A percentile compares a stretch with the other conserved stretches of the same genome.
phyloP scores from a whole-genome alignment of 2,888 invertebrate genomes.

The Hypsopygia costalis region DNA sequence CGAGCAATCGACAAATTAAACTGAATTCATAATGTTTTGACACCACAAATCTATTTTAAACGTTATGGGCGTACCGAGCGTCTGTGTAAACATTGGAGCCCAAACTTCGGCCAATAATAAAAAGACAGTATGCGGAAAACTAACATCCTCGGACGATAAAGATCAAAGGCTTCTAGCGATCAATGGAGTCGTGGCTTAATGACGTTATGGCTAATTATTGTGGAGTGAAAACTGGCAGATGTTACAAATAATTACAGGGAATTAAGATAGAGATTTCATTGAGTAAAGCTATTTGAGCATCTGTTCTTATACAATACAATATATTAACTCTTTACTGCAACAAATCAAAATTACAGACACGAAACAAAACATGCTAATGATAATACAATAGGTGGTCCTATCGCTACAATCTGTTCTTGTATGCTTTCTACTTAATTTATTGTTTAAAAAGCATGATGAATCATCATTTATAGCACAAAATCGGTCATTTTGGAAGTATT shows the following conservation, averaged over 20 bases:
- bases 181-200: constrained; percentile 63
- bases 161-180: constrained; percentile 67
- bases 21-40: constrained; percentile 66
- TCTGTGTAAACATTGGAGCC: constrained; percentile 74
- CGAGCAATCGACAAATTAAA: constrained; percentile 46
- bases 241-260: constrained; percentile 7
- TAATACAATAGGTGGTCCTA: too few species aligned
- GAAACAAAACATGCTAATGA: too few species aligned
- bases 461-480: too few species aligned
- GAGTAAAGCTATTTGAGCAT: too few species aligned
- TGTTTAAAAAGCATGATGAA: too few species aligned
- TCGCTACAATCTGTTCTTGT: too few species aligned
- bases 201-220: constrained; percentile 56
- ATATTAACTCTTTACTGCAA: too few species aligned
- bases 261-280: neutral
- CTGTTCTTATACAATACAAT: too few species aligned
- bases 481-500: too few species aligned
- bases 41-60: constrained; percentile 75
- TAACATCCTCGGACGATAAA: constrained; percentile 75
- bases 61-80: constrained; percentile 53
- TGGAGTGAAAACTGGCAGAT: constrained; percentile 25
- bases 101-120: constrained; percentile 79
- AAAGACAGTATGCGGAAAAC: constrained; percentile 79
- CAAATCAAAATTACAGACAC: too few species aligned
- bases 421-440: too few species aligned